These are phyloP conservation scores for Aphodius sticticus DNA, from an alignment of 2,888 invertebrate genomes.

Conservation along the genomic window DNA sequence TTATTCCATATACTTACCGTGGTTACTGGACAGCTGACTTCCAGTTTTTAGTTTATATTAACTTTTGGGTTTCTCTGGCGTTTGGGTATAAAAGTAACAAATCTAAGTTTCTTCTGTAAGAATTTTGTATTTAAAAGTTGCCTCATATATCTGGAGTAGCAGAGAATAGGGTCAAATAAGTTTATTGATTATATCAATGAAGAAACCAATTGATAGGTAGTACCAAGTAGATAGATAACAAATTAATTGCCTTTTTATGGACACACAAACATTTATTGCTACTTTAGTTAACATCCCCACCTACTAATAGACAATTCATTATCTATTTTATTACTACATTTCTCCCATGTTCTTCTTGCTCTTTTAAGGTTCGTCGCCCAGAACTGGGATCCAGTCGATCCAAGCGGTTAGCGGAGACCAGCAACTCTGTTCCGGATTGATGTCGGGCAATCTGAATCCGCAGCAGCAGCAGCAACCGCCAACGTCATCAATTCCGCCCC, in stretches of 20 bases:
- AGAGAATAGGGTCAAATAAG: background rate
- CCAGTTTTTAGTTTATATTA: too few relatives aligned
- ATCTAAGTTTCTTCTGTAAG: too few relatives aligned
- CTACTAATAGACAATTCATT: background rate
- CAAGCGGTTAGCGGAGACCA: slow-evolving; percentile 37
- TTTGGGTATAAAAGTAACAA: too few relatives aligned
- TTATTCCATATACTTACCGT: too few relatives aligned
- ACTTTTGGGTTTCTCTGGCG: too few relatives aligned
- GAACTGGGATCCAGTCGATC: slow-evolving; percentile 29
- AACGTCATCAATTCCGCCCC: slow-evolving; percentile 64
- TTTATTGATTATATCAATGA: background rate
- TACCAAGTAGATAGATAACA: background rate
- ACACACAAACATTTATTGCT: background rate
- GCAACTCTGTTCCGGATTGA: slow-evolving; percentile 40
- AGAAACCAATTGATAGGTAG: background rate
- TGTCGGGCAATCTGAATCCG: slow-evolving; percentile 43
- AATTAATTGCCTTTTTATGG: background rate
- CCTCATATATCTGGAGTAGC: too few relatives aligned
- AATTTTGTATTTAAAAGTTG: too few relatives aligned
- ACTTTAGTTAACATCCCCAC: background rate
- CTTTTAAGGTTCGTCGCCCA: slow-evolving; percentile 14
- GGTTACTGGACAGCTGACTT: too few relatives aligned
- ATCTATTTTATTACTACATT: slow-evolving; percentile 17
- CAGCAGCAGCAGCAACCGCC: slow-evolving; percentile 55
- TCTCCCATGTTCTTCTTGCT: slow-evolving; percentile 23